Base-by-base conservation (phyloP, 2,888 invertebrate genomes). In the Cremastobaeus sp. region DNA sequence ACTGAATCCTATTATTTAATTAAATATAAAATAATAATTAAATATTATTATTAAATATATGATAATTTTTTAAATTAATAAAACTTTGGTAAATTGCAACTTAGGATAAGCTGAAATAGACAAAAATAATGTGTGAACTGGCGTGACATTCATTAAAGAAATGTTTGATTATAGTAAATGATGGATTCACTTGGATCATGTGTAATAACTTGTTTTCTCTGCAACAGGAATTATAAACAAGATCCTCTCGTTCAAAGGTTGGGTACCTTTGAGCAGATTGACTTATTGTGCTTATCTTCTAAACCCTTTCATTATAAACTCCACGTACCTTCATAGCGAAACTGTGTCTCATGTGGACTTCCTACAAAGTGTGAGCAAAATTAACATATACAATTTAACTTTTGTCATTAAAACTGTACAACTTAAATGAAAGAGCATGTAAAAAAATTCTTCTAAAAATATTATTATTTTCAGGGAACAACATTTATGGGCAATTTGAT, bases 201-300 rank as follows among this genome's bases (percentile, higher is more conserved):
- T 8, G 12, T 5, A 45, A 25, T 45, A 30, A 30, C 2, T 45
- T 25, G 0, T 41, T 15, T 8, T 11, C 62, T n/a, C 83, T 85
- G 28, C 32, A 41, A 57, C 76, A 89, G 89, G 88, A 50, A 78
- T 88, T 2, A 59, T 89, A 2, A 87, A 87, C 57, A 86, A 86
- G 73, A 81, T 90, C 32, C 82, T 90, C 4, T 81, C 85, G 3
- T 81, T 81, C 52, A 81, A 70, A 77, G 76, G 74, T 4, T 86
- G 85, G 84, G 60, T 87, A 15, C 88, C 88, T 11, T 54, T 91
- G 2, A 91, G 91, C 79, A 89, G 90, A 70, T 79, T 92, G 25
- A 90, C 91, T 0, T 91, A 90, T 79, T 90, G 90, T 43, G 90
- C 90, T 25, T 92, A 92, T 80, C 85, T 92, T 21, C 76, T 91